phyloP scores from a whole-genome alignment of 2,888 invertebrate species.

The Idaea aversata region DNA sequence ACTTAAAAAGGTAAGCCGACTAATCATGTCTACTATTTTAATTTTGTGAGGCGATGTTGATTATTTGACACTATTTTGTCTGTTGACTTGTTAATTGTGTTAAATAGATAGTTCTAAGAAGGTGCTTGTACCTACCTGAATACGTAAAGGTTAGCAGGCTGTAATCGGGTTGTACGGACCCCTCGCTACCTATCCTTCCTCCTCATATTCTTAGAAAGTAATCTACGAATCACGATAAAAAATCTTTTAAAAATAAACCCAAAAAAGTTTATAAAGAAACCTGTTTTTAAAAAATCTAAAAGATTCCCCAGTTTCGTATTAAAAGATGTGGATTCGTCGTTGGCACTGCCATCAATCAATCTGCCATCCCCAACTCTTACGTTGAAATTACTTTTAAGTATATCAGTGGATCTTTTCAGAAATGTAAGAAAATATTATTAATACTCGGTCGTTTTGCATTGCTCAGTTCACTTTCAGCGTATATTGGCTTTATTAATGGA shows the following conservation, averaged over 20 bases:
- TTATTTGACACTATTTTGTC: no score
- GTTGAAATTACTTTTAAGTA: constrained; percentile 62
- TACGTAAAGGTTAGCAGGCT: no score
- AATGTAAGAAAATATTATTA: constrained; percentile 59
- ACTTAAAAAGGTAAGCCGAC: no score
- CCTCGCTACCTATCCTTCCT: no score
- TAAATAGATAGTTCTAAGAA: no score
- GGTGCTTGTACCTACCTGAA: no score
- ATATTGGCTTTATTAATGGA: constrained; percentile 32
- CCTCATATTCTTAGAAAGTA: not conserved
- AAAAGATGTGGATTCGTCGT: constrained; percentile 61
- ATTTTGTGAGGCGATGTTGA: no score
- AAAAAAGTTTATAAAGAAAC: not conserved
- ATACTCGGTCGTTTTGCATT: constrained; percentile 42
- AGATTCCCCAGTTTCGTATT: constrained; percentile 37
- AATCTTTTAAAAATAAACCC: not conserved
- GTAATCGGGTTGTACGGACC: no score
- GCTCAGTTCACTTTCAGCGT: constrained; percentile 30
- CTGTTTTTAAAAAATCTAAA: not conserved
- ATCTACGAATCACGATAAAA: not conserved
- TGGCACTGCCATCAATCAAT: constrained; percentile 68
- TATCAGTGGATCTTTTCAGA: constrained; percentile 62
- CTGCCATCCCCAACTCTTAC: constrained; percentile 64
- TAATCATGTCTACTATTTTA: no score
- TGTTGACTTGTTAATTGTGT: no score